Conservation (phyloP, 2,888 invertebrate genomes). For the Cremastinae sp. region DNA sequence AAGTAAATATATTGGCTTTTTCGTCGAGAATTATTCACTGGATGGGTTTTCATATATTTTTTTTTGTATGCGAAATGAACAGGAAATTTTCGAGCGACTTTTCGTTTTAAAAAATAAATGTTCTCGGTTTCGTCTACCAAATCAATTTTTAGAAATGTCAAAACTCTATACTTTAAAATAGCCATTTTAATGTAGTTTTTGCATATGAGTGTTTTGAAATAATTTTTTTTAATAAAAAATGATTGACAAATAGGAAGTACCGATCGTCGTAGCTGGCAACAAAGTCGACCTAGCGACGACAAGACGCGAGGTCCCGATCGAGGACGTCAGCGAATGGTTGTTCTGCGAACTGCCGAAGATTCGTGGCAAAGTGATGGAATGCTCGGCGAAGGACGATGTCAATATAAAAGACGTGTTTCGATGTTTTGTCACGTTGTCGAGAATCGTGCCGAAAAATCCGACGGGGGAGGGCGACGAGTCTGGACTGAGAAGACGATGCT, state of each 20-base stretch:
- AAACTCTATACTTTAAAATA: no score
- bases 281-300: slow-evolving; percentile 89
- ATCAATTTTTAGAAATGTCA: no score
- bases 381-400: slow-evolving; percentile 90
- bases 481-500: slow-evolving; percentile 87
- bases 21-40: no score
- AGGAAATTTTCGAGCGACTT: no score
- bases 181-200: no score
- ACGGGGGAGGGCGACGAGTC: slow-evolving; percentile 82
- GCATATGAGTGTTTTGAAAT: no score
- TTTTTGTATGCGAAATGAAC: no score
- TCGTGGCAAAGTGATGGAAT: slow-evolving; percentile 88
- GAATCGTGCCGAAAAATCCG: slow-evolving; percentile 84
- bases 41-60: no score
- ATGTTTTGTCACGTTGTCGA: slow-evolving; percentile 88
- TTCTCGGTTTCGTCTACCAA: no score
- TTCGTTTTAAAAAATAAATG: no score
- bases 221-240: slow-evolving; percentile 5
- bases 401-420: slow-evolving; percentile 91
- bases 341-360: slow-evolving; percentile 88
- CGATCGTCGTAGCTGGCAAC: slow-evolving; percentile 93
- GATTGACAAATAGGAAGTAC: slow-evolving; percentile 85
- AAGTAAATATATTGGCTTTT: no score
- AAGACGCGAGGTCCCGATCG: slow-evolving; percentile 87
- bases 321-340: slow-evolving; percentile 91